A percentile compares a stretch with the other conserved stretches of the same genome.
Evolutionary conservation across 2,888 invertebrate genomes (phyloP).

Genomic region (Patella depressa): DNA sequence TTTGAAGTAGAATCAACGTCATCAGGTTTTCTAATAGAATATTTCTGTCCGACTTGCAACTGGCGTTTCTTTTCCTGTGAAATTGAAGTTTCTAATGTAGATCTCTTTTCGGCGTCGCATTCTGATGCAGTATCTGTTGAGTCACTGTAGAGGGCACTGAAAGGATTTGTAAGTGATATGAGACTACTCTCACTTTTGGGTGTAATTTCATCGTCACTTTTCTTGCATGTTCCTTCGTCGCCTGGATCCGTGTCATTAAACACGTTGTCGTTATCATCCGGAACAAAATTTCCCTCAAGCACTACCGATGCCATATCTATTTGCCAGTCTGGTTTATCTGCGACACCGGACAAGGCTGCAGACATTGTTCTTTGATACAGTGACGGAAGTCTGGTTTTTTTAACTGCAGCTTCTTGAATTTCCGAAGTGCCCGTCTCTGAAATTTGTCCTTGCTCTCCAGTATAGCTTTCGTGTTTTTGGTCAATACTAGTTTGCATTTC

Average conservation of each 20-base stretch:
- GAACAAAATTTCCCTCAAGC: neutral
- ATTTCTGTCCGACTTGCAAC: neutral
- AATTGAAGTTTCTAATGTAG: neutral
- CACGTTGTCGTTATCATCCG: conserved; percentile 17
- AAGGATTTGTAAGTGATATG: conserved; percentile 22
- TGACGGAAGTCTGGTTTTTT: conserved; percentile 29
- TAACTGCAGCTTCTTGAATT: conserved; percentile 10
- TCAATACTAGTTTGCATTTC: neutral
- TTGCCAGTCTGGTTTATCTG: conserved; percentile 16
- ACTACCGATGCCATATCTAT: conserved; percentile 12
- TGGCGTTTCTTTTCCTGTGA: neutral
- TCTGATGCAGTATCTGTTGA: conserved; percentile 24
- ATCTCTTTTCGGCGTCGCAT: conserved; percentile 10
- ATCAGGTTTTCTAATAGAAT: neutral
- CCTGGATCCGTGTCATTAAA: conserved; percentile 2
- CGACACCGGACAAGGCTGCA: conserved; percentile 30
- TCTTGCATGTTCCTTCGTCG: neutral
- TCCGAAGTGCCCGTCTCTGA: neutral
- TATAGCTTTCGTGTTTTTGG: neutral
- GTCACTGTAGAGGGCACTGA: conserved; percentile 15
- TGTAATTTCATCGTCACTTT: conserved; percentile 20
- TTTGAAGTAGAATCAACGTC: neutral
- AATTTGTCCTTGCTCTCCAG: neutral
- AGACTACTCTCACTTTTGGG: conserved; percentile 1
- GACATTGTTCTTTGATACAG: conserved; percentile 38